These are phyloP conservation scores for Drosophila erecta DNA, from an alignment of 1,140 invertebrate genomes.

Conservation along the genomic window DNA sequence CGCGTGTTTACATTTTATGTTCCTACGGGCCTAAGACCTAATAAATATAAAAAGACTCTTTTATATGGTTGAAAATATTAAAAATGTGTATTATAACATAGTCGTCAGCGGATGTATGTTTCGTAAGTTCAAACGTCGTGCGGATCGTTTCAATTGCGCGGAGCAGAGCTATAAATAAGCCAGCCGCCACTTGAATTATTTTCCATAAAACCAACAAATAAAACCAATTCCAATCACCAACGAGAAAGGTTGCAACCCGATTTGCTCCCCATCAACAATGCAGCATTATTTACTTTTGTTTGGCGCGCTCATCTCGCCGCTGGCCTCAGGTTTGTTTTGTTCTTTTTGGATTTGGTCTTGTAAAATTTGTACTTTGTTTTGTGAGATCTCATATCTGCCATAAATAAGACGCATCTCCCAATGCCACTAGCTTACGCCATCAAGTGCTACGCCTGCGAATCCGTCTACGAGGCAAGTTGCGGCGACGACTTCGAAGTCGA, in stretches of 20 bases:
- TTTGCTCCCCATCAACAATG: conserved; percentile 45
- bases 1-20: conserved; percentile 58
- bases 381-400: conserved; percentile 39
- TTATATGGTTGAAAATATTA: conserved; percentile 29
- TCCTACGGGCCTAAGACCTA: conserved; percentile 18
- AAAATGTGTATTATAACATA: too few species aligned
- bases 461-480: conserved; percentile 67
- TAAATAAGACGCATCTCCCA: conserved; percentile 46
- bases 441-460: conserved; percentile 77
- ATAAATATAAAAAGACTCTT: conserved; percentile 58
- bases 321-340: conserved; percentile 64
- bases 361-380: conserved; percentile 5
- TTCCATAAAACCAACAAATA: conserved; percentile 27
- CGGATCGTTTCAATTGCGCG: conserved; percentile 56
- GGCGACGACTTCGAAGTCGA: conserved; percentile 74
- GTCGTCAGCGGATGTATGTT: conserved; percentile 5
- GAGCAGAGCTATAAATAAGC: conserved; percentile 58
- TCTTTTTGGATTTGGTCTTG: conserved; percentile 10
- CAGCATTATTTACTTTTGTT: conserved; percentile 73
- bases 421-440: conserved; percentile 78
- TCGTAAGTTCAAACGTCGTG: conserved; percentile 41
- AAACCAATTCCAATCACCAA: conserved; percentile 10
- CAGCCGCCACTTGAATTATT: conserved; percentile 19
- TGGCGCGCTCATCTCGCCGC: conserved; percentile 45
- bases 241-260: conserved; percentile 30